These are phyloP conservation scores for Aspidapion aeneum DNA, from an alignment of 2,888 invertebrate genomes.

Conservation along the genomic window DNA sequence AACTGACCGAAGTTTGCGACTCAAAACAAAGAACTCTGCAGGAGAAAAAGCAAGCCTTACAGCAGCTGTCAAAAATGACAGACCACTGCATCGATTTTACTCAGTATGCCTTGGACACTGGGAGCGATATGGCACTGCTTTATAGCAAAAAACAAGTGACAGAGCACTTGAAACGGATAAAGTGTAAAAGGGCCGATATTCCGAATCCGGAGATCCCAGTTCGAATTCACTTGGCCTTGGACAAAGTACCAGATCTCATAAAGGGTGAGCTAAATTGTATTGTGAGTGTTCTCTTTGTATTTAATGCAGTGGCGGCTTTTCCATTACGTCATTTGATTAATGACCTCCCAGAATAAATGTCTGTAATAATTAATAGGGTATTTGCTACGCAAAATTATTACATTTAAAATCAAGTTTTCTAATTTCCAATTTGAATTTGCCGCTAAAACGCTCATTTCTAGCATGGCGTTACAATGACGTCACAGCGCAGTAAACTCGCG, in stretches of 20 bases:
- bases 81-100: constrained; percentile 89
- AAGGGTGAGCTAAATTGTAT: constrained; percentile 54
- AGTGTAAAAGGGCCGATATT: constrained; percentile 79
- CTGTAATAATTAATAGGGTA: too few species aligned
- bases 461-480: too few species aligned
- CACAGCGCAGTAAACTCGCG: too few species aligned
- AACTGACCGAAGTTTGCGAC: constrained; percentile 76
- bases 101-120: constrained; percentile 70
- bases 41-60: constrained; percentile 80
- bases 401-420: too few species aligned
- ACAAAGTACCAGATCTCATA: constrained; percentile 76
- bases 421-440: too few species aligned
- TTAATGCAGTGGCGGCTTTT: constrained; percentile 4
- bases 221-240: constrained; percentile 73
- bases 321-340: background rate
- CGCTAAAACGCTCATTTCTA: too few species aligned
- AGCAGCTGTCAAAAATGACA: constrained; percentile 77
- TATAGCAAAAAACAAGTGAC: constrained; percentile 76
- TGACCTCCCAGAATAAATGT: too few species aligned
- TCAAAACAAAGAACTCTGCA: constrained; percentile 74
- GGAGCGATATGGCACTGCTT: constrained; percentile 80
- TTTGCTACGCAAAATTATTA: too few species aligned
- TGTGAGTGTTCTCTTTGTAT: constrained; percentile 6
- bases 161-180: constrained; percentile 75
- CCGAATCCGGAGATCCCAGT: constrained; percentile 89